Percentiles rank a stretch among this genome's conserved stretches.
Evolutionary conservation across 2,797 vertebrate species (phyloP).

Genomic region (Loris lydekkerianus): DNA sequence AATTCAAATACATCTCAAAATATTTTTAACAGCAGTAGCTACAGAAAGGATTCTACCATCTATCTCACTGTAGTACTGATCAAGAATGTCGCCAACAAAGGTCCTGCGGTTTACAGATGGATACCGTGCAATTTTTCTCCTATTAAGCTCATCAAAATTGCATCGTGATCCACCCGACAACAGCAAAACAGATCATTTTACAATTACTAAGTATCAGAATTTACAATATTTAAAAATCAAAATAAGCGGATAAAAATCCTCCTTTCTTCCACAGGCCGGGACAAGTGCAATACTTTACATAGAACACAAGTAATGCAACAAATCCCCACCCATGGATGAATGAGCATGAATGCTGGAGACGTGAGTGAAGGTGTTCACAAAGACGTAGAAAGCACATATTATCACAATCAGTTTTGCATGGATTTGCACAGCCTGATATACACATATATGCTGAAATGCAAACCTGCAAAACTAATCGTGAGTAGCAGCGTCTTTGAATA

Average conservation of each 20-base stretch:
- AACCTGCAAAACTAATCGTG: slow-evolving; percentile 97
- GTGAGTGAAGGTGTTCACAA: neutral
- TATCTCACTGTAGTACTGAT: slow-evolving; percentile 43
- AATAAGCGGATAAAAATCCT: slow-evolving; percentile 85
- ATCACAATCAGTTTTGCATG: slow-evolving; percentile 98
- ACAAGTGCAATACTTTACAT: slow-evolving; percentile 93
- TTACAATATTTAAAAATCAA: neutral
- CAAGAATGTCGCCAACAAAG: slow-evolving; percentile 82
- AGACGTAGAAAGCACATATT: slow-evolving; percentile 65
- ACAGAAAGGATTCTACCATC: slow-evolving; percentile 53
- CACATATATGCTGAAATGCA: slow-evolving; percentile 94
- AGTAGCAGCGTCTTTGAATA: slow-evolving; percentile 82
- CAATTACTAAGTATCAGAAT: neutral
- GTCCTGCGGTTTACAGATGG: slow-evolving; percentile 98
- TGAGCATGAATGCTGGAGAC: slow-evolving; percentile 69
- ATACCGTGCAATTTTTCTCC: slow-evolving; percentile 98
- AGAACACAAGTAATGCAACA: slow-evolving; percentile 91
- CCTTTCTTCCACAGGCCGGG: slow-evolving; percentile 93
- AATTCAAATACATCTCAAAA: neutral
- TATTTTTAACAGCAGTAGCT: slow-evolving; percentile 1
- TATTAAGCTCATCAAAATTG: slow-evolving; percentile 94
- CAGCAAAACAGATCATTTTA: slow-evolving; percentile 90
- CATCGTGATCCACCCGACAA: slow-evolving; percentile 97
- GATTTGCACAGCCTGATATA: slow-evolving; percentile 98
- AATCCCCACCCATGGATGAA: slow-evolving; percentile 92